Percentiles rank a stretch among this genome's conserved stretches.
Conservation (phyloP, 1,140 invertebrate genomes). For the Drosophila kikkawai region DNA sequence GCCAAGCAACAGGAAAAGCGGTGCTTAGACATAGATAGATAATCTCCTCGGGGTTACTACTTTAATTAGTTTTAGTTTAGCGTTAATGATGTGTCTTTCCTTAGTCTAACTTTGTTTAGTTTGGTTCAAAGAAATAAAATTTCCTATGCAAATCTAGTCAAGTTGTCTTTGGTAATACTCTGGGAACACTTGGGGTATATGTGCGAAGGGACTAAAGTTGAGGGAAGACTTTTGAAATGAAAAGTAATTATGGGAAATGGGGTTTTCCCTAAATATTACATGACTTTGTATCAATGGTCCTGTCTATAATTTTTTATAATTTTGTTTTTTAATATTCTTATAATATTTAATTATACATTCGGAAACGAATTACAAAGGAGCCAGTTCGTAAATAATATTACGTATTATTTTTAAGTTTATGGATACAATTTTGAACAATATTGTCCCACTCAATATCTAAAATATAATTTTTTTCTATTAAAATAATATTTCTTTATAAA, state of each 20-base stretch:
- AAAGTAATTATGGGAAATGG: not conserved
- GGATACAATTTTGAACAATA: no score
- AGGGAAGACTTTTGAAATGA: not conserved
- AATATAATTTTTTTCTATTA: no score
- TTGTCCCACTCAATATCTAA: no score
- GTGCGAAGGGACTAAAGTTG: not conserved
- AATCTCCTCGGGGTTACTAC: conserved; percentile 7
- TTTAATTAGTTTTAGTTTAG: conserved; percentile 50
- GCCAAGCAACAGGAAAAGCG: conserved; percentile 29
- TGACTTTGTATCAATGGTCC: not conserved
- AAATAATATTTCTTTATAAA: not conserved
- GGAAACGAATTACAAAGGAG: no score
- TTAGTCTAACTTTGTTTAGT: conserved; percentile 34
- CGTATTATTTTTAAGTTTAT: no score
- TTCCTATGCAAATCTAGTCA: conserved; percentile 48
- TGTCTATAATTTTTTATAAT: not conserved
- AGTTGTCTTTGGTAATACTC: conserved; percentile 20
- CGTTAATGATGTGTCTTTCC: conserved; percentile 39
- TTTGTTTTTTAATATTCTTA: no score
- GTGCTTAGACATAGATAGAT: conserved; percentile 11
- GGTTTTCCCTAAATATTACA: not conserved
- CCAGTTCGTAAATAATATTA: no score
- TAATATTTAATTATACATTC: no score
- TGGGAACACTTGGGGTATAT: not conserved
- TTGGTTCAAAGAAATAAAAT: conserved; percentile 60